Evolutionary conservation across 2,113 vertebrate genomes (phyloP), one percentile per base, ranked within the genome.

Genomic region (Cyrtonyx montezumae): DNA sequence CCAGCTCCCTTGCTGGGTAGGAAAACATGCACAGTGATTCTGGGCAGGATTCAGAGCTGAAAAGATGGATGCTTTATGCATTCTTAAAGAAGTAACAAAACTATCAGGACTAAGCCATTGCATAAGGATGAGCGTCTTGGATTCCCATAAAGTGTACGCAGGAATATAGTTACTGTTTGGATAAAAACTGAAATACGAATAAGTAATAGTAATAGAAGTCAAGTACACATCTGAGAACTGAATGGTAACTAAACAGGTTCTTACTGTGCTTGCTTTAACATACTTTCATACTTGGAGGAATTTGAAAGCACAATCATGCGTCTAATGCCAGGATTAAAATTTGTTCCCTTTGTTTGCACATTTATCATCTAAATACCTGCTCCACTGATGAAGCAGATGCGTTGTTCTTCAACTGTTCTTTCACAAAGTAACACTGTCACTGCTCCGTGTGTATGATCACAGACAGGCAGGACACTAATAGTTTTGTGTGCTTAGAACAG

Each of bases 251-350:
- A 78, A 61, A 32, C 48, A 14, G 9, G 26, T 73, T 46, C 69
- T 87, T 34, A 66, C 15, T 12, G 25, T 23, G 18, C 30, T 77
- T 67, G 45, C 42, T 93, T 79, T 82, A 77, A 84, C 0, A 1
- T 8, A 8, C 1, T 5, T 74, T 63, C 0, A 40, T 91, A 92
- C 77, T 92, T 81, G 34, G 91, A 97, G 82, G 89, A 92, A 84
- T 86, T 96, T 68, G 90, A 91, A 28, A 86, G 56, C 53, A 78
- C 28, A 96, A 40, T 95, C 95, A 36, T 7, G 5, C 18, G 11
- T 46, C 43, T n/a, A 36, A 45, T 49, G 15, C 67, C 13, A 51
- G 48, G 15, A 19, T 70, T 36, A 70, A 9, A 9, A 20, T 37
- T 37, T 70, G 46, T 36, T 67, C n/a, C 28, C 3, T 6, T 58